Evolutionary conservation across 2,113 vertebrate species (phyloP).

Genomic region (Crotalus viridis): DNA sequence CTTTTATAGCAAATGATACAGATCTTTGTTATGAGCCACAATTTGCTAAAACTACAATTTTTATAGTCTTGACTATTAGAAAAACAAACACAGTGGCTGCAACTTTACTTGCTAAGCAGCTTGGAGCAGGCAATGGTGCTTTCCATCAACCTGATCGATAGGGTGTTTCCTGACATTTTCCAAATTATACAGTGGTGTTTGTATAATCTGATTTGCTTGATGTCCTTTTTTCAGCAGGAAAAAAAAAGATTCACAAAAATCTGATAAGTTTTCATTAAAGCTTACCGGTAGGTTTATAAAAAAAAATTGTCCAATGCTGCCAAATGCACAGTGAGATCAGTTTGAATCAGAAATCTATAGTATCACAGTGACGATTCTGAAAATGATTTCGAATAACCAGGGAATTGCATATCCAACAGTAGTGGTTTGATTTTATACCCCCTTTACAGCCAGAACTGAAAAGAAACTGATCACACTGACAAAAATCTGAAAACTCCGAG

Average conservation of each 20-base stretch:
- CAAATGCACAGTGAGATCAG: not conserved
- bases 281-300: not conserved
- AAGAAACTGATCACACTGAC: not conserved
- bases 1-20: not conserved
- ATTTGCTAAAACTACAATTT: not conserved
- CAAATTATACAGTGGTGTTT: not conserved
- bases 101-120: not conserved
- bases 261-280: not conserved
- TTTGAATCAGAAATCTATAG: too few relatives aligned
- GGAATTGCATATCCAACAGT: not conserved
- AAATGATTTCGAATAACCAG: not conserved
- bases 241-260: not conserved
- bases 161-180: not conserved
- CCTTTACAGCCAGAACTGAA: not conserved
- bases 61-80: not conserved
- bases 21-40: not conserved
- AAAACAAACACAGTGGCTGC: not conserved
- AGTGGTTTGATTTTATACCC: not conserved
- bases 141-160: not conserved
- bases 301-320: not conserved
- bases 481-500: not conserved
- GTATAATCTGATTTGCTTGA: too few relatives aligned
- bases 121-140: not conserved
- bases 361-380: not conserved
- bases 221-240: not conserved